Evolutionary conservation across 2,888 invertebrate genomes (phyloP), one percentile per base, ranked within the genome.

Genomic region (Globia sparganii): DNA sequence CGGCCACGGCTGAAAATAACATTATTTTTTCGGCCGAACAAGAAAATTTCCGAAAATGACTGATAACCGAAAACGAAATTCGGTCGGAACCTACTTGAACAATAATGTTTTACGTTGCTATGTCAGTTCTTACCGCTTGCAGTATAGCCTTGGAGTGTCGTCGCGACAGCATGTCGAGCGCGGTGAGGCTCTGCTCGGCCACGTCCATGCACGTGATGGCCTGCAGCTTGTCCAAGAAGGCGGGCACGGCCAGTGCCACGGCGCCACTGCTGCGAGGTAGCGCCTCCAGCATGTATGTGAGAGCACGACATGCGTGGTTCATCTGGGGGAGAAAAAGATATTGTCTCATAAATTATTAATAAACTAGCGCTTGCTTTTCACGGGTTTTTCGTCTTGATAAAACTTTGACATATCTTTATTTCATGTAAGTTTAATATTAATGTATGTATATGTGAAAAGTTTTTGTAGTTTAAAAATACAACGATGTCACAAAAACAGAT

Each of bases 141-240:
- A 99, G 96, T 87, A 99, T 99, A 62, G 99, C 98, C 96, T 99
- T 99, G 91, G 99, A 99, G 95, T 99, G 99, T 79, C 99, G 97
- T 25, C 99, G 97, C 0, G 99, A 99, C 71, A 99, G 97, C 98
- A 99, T 99, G 93, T 99, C 99, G 62, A 99, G 97, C 4, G 99
- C 99, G 9, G 99, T 99, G 81, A 99, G 97, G 87, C 99, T 99
- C 96, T 99, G 99, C 94, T 99, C 99, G 6, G 99, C 99, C 34
- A 99, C 99, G 96, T 99, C 99, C 99, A 99, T 99, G 94, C 99
- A 99, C 88, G 99, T 99, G 90, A 99, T 99, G 40, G 99, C 98
- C 96, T 99, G 99, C 77, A 99, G 97, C 96, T 99, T 99, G 95
- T 99, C 99, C 75, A 99, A 97, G 96, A 99, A 99, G 1, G 99